A percentile compares a stretch with the other conserved stretches of the same genome.
phyloP scores from a whole-genome alignment of 1,140 invertebrate species.

The Apis laboriosa region DNA sequence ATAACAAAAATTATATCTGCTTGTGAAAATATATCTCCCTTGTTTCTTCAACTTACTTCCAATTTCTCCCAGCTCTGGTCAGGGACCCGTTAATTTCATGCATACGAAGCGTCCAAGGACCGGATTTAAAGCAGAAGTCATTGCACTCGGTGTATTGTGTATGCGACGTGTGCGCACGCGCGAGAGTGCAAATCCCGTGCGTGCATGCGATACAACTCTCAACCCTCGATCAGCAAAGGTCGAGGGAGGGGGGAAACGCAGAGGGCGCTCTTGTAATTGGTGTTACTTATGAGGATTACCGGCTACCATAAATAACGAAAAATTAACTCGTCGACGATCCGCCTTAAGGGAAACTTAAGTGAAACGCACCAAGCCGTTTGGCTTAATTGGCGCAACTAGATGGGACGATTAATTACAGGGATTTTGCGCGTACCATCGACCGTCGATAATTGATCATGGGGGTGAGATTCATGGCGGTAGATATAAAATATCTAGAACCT shows the following conservation, averaged over 20 bases:
- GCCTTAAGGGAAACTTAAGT: conserved; percentile 29
- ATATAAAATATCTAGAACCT: conserved; percentile 4
- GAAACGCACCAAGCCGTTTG: conserved; percentile 30
- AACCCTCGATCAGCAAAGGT: not conserved
- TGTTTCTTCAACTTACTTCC: too few species aligned
- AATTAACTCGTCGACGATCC: conserved; percentile 36
- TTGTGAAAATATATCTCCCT: too few species aligned
- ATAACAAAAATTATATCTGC: too few species aligned
- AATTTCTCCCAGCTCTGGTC: too few species aligned
- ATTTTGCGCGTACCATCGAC: not conserved
- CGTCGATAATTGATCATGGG: conserved; percentile 29
- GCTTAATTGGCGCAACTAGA: conserved; percentile 41
- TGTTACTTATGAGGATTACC: conserved; percentile 37
- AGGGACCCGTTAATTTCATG: not conserved
- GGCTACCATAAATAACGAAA: conserved; percentile 45
- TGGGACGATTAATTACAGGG: conserved; percentile 28
- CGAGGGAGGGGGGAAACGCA: not conserved
- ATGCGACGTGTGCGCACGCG: too few species aligned
- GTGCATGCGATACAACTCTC: not conserved
- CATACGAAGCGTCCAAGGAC: not conserved
- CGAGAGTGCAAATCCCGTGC: not conserved
- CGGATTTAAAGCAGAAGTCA: conserved; percentile 17
- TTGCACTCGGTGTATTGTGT: not conserved
- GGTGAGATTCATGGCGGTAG: conserved; percentile 19
- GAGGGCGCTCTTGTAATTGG: conserved; percentile 35